Percentiles rank a stretch among this genome's conserved stretches.
Evolutionary conservation across 2,797 vertebrate genomes (phyloP).

Genomic region (Parambassis ranga): DNA sequence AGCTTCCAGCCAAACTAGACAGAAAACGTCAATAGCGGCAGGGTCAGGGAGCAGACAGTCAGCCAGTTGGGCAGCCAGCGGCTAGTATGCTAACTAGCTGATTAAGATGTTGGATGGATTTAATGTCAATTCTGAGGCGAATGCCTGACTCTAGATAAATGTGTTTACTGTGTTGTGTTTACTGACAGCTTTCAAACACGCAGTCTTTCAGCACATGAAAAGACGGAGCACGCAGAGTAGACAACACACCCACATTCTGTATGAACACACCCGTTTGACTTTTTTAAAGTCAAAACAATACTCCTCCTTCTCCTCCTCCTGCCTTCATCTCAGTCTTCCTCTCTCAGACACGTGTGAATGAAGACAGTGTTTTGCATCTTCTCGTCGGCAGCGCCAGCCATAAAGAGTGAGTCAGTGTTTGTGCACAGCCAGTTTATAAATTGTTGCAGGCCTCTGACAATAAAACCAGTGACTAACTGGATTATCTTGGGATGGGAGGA

Average conservation of each 20-base stretch:
- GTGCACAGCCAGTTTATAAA: slow-evolving; percentile 47
- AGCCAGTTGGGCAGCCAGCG: neutral
- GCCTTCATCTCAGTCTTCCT: neutral
- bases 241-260: neutral
- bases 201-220: slow-evolving; percentile 5
- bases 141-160: too few relatives aligned
- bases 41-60: slow-evolving; percentile 20
- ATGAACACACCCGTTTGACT: slow-evolving; percentile 29
- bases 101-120: neutral
- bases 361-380: slow-evolving; percentile 31
- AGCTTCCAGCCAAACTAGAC: slow-evolving; percentile 29
- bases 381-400: slow-evolving; percentile 2
- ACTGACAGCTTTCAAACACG: slow-evolving; percentile 3
- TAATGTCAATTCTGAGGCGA: slow-evolving; percentile 5
- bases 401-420: slow-evolving; percentile 57
- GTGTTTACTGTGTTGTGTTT: neutral
- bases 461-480: slow-evolving; percentile 63
- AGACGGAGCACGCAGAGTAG: neutral
- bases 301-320: neutral
- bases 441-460: slow-evolving; percentile 34
- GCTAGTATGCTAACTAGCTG: neutral
- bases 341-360: slow-evolving; percentile 25
- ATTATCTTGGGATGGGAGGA: slow-evolving; percentile 38
- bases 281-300: slow-evolving; percentile 65
- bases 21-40: slow-evolving; percentile 25